A percentile compares a stretch with the other conserved stretches of the same genome.
Conservation (phyloP, 1,140 invertebrate genomes). For the Hyposmocoma kahamanoa region DNA sequence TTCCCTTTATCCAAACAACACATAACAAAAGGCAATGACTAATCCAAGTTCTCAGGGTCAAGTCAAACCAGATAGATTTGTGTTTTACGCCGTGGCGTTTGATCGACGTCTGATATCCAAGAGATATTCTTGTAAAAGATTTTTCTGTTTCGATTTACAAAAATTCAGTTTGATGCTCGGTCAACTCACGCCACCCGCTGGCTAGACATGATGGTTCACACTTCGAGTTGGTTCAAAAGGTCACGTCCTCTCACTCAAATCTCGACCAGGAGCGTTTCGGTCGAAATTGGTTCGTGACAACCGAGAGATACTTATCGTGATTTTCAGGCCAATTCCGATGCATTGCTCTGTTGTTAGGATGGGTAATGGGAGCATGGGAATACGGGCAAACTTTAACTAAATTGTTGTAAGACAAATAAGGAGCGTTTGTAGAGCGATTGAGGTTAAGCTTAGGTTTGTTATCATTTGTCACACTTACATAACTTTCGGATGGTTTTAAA, state of each 20-base stretch:
- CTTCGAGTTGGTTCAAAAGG: constrained; percentile 51
- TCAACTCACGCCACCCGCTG: constrained; percentile 56
- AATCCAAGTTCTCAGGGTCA: constrained; percentile 44
- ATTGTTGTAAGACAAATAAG: constrained; percentile 62
- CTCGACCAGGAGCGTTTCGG: constrained; percentile 54
- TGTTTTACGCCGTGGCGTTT: constrained; percentile 54
- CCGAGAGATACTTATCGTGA: constrained; percentile 66
- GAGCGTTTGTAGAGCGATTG: too few species aligned
- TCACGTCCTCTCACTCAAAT: constrained; percentile 64
- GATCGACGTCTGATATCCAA: constrained; percentile 62
- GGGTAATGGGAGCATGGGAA: constrained; percentile 64
- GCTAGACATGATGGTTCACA: constrained; percentile 58
- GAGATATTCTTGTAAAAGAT: neutral
- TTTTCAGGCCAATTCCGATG: constrained; percentile 64
- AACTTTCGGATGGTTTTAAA: too few species aligned
- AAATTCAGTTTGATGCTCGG: constrained; percentile 30
- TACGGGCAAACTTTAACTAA: constrained; percentile 35
- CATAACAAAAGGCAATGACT: constrained; percentile 50
- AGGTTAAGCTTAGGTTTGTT: too few species aligned
- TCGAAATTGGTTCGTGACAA: constrained; percentile 68
- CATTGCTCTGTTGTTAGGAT: constrained; percentile 42
- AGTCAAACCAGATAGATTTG: constrained; percentile 55
- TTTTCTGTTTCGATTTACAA: constrained; percentile 40
- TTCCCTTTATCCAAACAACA: constrained; percentile 35
- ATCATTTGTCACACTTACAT: too few species aligned